These are phyloP conservation scores for Machimus rusticus DNA, from an alignment of 2,888 invertebrate species.

Conservation along the genomic window DNA sequence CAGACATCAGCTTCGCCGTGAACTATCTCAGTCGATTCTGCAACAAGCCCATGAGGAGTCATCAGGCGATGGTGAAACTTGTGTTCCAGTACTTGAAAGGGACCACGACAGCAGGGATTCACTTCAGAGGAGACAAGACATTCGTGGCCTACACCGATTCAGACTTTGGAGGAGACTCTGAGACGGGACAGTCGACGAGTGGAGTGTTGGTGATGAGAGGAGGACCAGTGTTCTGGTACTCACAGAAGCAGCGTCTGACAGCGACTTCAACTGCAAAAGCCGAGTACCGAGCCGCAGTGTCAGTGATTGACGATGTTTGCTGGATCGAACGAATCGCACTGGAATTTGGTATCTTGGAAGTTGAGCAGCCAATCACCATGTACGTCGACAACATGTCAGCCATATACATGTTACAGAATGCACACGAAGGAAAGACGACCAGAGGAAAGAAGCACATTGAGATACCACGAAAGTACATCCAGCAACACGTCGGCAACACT, in stretches of 20 bases:
- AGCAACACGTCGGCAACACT: neutral
- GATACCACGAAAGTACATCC: neutral
- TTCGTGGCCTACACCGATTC: neutral
- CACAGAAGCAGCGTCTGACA: neutral
- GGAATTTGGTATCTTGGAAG: neutral
- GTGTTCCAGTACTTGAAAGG: slow-evolving; percentile 42
- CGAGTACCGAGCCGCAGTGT: neutral
- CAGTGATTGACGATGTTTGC: neutral
- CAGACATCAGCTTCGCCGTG: slow-evolving; percentile 45
- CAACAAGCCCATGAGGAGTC: slow-evolving; percentile 11
- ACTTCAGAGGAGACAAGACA: neutral
- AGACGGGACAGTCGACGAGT: neutral
- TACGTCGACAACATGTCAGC: neutral
- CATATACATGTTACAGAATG: neutral
- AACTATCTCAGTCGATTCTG: slow-evolving; percentile 34
- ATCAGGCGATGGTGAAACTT: slow-evolving; percentile 30
- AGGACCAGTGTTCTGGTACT: neutral
- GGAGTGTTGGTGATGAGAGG: neutral
- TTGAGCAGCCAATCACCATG: neutral
- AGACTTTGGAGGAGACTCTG: neutral
- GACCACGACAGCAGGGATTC: slow-evolving; percentile 36
- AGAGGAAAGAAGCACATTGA: neutral
- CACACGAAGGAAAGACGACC: neutral
- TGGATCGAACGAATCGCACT: neutral
- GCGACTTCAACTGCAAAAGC: neutral